Evolutionary conservation across 2,797 vertebrate species (phyloP), one percentile per base, ranked within the genome.

Genomic region (Scolopax rusticola): DNA sequence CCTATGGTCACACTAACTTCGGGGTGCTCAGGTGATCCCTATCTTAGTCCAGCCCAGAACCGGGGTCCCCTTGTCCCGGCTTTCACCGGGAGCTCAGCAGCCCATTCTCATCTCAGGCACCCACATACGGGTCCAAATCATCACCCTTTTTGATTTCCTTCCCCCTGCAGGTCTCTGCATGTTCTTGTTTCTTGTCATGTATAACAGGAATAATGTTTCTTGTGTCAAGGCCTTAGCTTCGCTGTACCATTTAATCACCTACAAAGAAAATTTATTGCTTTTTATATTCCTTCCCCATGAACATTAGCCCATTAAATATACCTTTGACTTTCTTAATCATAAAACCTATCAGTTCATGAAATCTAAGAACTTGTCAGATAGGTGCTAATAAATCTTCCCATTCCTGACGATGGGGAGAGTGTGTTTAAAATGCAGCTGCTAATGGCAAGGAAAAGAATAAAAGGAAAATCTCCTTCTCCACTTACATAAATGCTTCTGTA

Each of bases 401-500:
- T 76, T 87, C 87, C 61, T 38, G 78, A 87, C 4, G 65, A 92
- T 9, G 21, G 60, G 79, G 77, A 94, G 71, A 89, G 69, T 3
- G 8, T 21, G 15, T 83, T 97, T 96, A 94, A 97, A 94, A 95
- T 63, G 81, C 77, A 84, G 91, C 87, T n/a, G 68, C 71, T 96
- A 94, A 95, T 83, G 79, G 89, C 48, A 86, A 60, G 92, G 68
- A 77, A 78, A 87, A 47, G 74, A 89, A 60, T 45, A 48, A 75
- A 86, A 70, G 59, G 50, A 70, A 75, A 9, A 25, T 69, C 78
- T 59, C 70, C 79, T 51, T 48, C 68, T 83, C 61, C 96, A 94
- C 99, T 99, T 98, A 99, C 99, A 79, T 99, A 99, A 97, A 99
- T 94, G 43, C 99, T 98, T 82, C 99, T 99, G 94, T 99, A 99